phyloP scores from a whole-genome alignment of 2,797 vertebrate species.

The Sarcophilus harrisii region DNA sequence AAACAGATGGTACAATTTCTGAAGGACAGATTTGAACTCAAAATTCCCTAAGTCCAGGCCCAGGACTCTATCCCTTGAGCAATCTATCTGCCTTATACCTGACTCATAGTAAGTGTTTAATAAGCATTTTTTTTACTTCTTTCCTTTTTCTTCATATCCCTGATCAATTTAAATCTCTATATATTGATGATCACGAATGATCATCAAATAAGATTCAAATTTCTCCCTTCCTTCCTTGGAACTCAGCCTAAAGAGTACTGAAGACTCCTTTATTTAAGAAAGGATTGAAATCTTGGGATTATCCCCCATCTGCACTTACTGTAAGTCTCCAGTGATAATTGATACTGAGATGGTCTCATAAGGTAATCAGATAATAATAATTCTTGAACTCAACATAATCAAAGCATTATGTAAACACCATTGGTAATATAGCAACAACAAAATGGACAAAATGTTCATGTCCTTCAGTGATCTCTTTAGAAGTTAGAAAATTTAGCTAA shows the following conservation, averaged over 20 bases:
- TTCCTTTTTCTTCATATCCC: neutral
- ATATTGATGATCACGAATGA: neutral
- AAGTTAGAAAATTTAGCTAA: neutral
- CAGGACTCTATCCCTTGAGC: neutral
- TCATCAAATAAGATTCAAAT: neutral
- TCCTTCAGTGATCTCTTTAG: neutral
- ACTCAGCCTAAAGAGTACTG: neutral
- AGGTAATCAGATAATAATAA: neutral
- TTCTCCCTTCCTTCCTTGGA: neutral
- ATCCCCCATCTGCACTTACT: neutral
- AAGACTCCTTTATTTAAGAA: neutral
- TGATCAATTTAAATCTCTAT: neutral
- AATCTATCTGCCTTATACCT: neutral
- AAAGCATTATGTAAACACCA: neutral
- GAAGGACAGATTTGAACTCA: neutral
- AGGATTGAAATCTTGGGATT: neutral
- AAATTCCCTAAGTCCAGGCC: neutral
- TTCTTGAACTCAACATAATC: neutral
- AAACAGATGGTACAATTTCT: too few relatives aligned
- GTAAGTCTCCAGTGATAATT: neutral
- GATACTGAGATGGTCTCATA: neutral
- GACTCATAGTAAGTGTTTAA: neutral
- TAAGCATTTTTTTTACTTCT: neutral
- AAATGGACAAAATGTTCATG: neutral
- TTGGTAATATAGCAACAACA: neutral